phyloP scores from a whole-genome alignment of 2,888 invertebrate genomes.

The Bibio marci region DNA sequence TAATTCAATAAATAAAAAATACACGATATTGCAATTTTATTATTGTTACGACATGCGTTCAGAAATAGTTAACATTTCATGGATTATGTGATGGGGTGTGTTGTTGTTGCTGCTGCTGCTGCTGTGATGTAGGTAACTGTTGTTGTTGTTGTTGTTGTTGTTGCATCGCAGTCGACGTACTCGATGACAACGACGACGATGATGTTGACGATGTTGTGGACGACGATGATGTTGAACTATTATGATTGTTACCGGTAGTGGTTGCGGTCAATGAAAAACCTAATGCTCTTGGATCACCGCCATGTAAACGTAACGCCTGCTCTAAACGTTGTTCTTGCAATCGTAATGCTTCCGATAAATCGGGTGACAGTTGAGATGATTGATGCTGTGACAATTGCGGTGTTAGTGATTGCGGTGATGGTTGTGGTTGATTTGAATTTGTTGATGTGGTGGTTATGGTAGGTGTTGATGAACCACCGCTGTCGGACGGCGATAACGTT shows the following conservation, averaged over 20 bases:
- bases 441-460: slow-evolving; percentile 4
- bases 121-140: slow-evolving; percentile 10
- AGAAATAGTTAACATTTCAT: slow-evolving; percentile 72
- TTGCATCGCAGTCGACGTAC: slow-evolving; percentile 9
- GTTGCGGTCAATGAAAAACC: slow-evolving; percentile 45
- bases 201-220: slow-evolving; percentile 29
- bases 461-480: not conserved
- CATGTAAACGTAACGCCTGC: slow-evolving; percentile 65
- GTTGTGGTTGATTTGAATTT: slow-evolving; percentile 13
- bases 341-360: slow-evolving; percentile 52
- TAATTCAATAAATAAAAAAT: not conserved
- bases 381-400: slow-evolving; percentile 8
- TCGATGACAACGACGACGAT: not conserved
- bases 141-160: slow-evolving; percentile 36
- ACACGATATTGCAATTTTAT: not conserved
- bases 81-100: too few relatives aligned
- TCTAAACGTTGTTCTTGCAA: slow-evolving; percentile 65
- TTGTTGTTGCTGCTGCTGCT: too few relatives aligned
- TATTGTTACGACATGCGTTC: slow-evolving; percentile 7
- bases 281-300: slow-evolving; percentile 57
- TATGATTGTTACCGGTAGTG: slow-evolving; percentile 16
- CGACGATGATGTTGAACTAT: slow-evolving; percentile 23
- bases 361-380: slow-evolving; percentile 42
- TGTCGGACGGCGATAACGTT: not conserved
- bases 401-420: slow-evolving; percentile 4